Conservation (phyloP, 2,113 vertebrate genomes). For the Abramis brama region DNA sequence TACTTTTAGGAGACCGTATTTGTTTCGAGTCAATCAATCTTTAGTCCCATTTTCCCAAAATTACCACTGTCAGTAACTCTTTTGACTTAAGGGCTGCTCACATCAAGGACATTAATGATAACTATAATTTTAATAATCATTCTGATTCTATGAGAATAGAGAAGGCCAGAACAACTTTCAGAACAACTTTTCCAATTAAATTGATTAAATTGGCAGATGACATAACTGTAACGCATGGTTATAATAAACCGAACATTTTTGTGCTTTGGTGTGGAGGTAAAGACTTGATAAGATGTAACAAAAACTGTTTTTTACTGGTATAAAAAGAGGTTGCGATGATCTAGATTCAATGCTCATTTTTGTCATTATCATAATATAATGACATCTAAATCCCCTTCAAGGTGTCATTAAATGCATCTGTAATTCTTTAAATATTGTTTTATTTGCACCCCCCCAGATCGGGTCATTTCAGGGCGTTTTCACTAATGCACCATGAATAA, state of each 20-base stretch:
- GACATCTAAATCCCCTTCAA: background rate
- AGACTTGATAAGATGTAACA: background rate
- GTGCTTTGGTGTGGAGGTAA: too few relatives aligned
- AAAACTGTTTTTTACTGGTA: background rate
- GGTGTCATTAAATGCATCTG: background rate
- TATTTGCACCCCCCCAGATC: background rate
- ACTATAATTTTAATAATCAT: too few relatives aligned
- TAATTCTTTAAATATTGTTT: constrained; percentile 7
- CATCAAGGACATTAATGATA: too few relatives aligned
- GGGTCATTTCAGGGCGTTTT: constrained; percentile 11
- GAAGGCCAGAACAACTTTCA: too few relatives aligned
- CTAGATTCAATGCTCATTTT: background rate
- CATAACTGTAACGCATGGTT: too few relatives aligned
- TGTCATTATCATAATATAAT: background rate
- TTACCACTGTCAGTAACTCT: background rate
- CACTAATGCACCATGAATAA: constrained; percentile 3
- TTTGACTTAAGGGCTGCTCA: too few relatives aligned
- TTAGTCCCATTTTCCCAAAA: background rate
- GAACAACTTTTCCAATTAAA: too few relatives aligned
- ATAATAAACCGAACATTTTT: too few relatives aligned
- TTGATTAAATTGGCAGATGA: too few relatives aligned
- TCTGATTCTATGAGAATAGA: too few relatives aligned
- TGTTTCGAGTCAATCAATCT: background rate
- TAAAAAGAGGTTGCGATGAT: background rate
- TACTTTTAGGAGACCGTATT: background rate